These are phyloP conservation scores for Tupaia tana DNA, from an alignment of 2,113 vertebrate species.

Conservation along the genomic window DNA sequence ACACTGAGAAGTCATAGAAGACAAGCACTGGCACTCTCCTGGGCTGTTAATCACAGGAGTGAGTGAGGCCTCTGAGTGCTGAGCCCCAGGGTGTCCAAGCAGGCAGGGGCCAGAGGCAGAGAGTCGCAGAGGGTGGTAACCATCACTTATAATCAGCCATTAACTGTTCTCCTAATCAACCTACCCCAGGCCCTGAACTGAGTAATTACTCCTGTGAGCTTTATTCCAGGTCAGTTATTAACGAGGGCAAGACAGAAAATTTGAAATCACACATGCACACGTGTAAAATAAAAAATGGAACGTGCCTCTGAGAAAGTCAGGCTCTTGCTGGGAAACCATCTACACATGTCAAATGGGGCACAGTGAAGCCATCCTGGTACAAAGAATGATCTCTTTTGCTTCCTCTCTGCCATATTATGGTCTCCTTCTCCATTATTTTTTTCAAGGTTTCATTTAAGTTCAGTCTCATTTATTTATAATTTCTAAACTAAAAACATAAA, in stretches of 20 bases:
- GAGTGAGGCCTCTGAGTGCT: background rate
- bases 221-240: background rate
- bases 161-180: background rate
- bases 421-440: background rate
- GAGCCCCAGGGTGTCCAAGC: no score
- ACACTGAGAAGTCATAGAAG: background rate
- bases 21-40: no score
- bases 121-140: rapidly evolving
- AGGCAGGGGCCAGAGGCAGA: no score
- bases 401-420: background rate
- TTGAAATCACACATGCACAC: background rate
- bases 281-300: background rate
- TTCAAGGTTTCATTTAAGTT: background rate
- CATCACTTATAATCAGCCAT: no score
- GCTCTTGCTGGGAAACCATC: background rate
- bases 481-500: background rate
- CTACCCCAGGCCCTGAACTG: background rate
- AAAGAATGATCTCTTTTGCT: background rate
- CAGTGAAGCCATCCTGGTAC: background rate
- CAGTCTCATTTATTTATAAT: background rate
- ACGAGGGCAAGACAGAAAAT: background rate
- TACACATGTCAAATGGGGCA: rapidly evolving
- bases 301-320: background rate
- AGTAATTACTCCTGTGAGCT: background rate
- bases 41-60: background rate